phyloP scores from a whole-genome alignment of 1,140 invertebrate species.

The Drosophila pectinifera region DNA sequence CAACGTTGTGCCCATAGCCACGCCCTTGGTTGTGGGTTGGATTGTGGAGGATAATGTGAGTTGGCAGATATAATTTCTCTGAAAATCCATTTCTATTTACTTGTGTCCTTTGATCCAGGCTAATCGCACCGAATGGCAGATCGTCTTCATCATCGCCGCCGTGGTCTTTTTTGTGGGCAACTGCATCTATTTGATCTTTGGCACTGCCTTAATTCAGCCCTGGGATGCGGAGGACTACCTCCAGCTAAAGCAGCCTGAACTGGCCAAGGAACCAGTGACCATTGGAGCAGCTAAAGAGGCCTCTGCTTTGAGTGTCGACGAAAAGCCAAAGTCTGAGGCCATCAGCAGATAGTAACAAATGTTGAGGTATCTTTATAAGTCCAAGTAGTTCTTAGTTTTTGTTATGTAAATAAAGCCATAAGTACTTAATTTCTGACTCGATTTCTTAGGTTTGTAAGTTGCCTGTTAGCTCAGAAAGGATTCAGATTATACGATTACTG shows the following conservation, averaged over 20 bases:
- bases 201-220: conserved; percentile 93
- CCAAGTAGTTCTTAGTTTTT: conserved; percentile 2
- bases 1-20: conserved; percentile 89
- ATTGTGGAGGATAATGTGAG: conserved; percentile 88
- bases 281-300: background rate
- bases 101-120: conserved; percentile 87
- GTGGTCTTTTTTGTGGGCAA: conserved; percentile 72
- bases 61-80: background rate
- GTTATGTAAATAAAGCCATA: conserved; percentile 4
- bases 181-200: conserved; percentile 83
- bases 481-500: background rate
- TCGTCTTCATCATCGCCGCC: conserved; percentile 69
- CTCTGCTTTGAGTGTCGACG: background rate
- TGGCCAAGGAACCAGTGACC: conserved; percentile 9
- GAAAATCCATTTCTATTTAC: too few relatives aligned
- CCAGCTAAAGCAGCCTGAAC: conserved; percentile 73
- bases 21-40: conserved; percentile 88
- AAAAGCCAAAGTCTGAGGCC: conserved; percentile 10
- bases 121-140: conserved; percentile 92
- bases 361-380: background rate
- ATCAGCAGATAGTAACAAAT: conserved; percentile 20
- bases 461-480: background rate
- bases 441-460: too few relatives aligned
- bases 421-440: background rate
- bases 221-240: conserved; percentile 92